These are phyloP conservation scores for Coelinius sp. DNA, from an alignment of 2,888 invertebrate genomes.

Conservation along the genomic window DNA sequence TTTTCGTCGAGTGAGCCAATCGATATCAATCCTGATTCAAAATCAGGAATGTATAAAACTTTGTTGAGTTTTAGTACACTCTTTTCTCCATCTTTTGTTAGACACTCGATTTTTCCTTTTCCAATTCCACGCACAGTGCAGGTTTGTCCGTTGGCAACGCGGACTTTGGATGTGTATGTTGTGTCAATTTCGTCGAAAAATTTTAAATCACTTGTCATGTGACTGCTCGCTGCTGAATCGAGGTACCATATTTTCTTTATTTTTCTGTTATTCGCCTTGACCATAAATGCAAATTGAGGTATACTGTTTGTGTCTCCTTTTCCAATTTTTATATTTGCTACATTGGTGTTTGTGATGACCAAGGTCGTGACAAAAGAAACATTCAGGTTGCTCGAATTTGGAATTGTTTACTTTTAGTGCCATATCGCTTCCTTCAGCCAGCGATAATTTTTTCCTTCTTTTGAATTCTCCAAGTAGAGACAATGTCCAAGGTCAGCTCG, in stretches of 20 bases:
- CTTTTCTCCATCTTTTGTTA: neutral
- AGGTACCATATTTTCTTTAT: conserved; percentile 2
- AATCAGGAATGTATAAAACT: conserved; percentile 20
- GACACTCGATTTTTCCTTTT: no score
- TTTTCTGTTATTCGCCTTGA: neutral
- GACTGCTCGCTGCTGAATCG: conserved; percentile 19
- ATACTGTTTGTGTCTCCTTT: neutral
- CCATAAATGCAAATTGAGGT: neutral
- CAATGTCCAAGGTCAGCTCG: neutral
- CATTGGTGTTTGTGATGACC: no score
- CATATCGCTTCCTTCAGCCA: neutral
- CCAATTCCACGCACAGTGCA: conserved; percentile 18
- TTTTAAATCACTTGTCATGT: conserved; percentile 23
- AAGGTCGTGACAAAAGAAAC: neutral
- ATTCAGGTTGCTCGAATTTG: neutral
- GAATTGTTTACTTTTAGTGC: neutral
- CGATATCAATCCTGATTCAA: conserved; percentile 29
- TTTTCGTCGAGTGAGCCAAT: conserved; percentile 26
- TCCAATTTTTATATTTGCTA: neutral
- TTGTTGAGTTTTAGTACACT: neutral
- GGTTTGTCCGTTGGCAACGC: no score
- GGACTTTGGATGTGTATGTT: no score
- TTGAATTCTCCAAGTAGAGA: neutral
- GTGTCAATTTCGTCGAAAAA: no score
- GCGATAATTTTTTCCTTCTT: neutral